Percentiles rank a stretch among this genome's conserved stretches.
Evolutionary conservation across 2,113 vertebrate genomes (phyloP).

Genomic region (Mystacornis crossleyi): DNA sequence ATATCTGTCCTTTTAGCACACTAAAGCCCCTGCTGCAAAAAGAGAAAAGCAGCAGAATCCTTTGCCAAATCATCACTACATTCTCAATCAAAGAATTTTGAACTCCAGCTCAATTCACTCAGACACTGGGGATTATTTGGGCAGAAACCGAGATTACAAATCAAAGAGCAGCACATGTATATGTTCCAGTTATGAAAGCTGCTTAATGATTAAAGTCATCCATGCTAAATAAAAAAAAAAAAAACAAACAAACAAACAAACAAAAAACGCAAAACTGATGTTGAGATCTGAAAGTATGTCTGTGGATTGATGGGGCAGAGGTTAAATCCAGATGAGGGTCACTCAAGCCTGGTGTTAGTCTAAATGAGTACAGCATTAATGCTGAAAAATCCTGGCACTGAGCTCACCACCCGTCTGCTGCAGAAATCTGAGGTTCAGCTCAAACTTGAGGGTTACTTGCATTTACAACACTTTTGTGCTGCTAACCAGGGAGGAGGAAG

Average conservation of each 20-base stretch:
- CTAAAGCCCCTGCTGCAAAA: background rate
- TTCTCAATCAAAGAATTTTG: background rate
- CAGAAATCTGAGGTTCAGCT: slow-evolving; percentile 23
- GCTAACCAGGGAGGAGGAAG: background rate
- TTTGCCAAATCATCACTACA: background rate
- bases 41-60: background rate
- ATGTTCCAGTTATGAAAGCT: slow-evolving; percentile 42
- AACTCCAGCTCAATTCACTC: slow-evolving; percentile 12
- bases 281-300: background rate
- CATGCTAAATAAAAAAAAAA: background rate
- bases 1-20: background rate
- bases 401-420: slow-evolving; percentile 59
- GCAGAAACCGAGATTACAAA: slow-evolving; percentile 43
- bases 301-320: slow-evolving; percentile 47
- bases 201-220: slow-evolving; percentile 53
- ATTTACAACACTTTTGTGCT: background rate
- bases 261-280: background rate
- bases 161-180: background rate
- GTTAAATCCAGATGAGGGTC: slow-evolving; percentile 68
- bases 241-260: background rate
- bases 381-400: slow-evolving; percentile 32
- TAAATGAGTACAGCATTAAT: slow-evolving; percentile 56
- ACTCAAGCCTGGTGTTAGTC: slow-evolving; percentile 51
- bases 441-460: slow-evolving; percentile 27
- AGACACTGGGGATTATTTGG: background rate